Percentiles rank a stretch among this genome's conserved stretches.
Conservation (phyloP, 2,113 vertebrate species). For the Struthio camelus region DNA sequence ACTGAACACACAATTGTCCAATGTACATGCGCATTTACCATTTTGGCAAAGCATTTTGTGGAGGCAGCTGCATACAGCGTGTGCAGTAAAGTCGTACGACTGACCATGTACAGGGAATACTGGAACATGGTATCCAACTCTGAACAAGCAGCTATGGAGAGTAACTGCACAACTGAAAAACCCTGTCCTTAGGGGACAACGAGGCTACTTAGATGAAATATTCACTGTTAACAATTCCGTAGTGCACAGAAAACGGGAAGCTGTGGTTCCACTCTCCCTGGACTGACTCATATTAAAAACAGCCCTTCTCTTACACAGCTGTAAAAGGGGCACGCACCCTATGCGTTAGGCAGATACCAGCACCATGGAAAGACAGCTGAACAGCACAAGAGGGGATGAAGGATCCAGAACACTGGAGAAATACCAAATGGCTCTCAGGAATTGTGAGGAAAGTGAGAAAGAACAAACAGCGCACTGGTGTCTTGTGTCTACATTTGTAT, state of each 20-base stretch:
- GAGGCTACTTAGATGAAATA: background rate
- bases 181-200: background rate
- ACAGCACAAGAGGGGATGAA: background rate
- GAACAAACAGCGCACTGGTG: background rate
- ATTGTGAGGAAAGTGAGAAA: background rate
- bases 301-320: background rate
- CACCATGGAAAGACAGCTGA: background rate
- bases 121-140: background rate
- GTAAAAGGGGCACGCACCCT: rapidly evolving
- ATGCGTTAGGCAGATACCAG: background rate
- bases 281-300: background rate
- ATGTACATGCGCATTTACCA: background rate
- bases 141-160: background rate
- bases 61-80: background rate
- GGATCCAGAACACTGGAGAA: background rate
- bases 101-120: rapidly evolving
- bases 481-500: background rate
- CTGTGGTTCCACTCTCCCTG: background rate
- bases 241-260: background rate
- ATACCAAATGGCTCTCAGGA: background rate
- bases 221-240: background rate
- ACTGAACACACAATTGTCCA: background rate
- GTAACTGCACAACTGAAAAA: background rate
- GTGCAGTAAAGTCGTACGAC: background rate
- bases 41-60: background rate